Percentiles rank a stretch among this genome's conserved stretches.
Evolutionary conservation across 1,140 invertebrate genomes (phyloP).

Genomic region (Scaptomyza pallida): DNA sequence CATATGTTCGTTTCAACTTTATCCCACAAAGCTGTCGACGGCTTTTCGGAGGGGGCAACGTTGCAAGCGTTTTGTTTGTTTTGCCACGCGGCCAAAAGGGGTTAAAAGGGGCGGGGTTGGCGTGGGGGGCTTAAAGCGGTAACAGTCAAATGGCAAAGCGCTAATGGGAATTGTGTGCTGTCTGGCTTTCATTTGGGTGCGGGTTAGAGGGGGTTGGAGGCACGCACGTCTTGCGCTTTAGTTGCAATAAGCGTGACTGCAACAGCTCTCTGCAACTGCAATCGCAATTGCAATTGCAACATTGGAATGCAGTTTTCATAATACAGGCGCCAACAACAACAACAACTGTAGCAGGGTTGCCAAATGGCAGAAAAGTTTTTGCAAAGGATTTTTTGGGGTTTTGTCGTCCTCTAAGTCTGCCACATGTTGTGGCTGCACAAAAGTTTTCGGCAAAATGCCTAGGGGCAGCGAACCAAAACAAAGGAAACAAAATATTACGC

Average conservation of each 20-base stretch:
- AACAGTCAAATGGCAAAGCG: constrained; percentile 56
- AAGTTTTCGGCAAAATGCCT: constrained; percentile 45
- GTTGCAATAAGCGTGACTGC: constrained; percentile 59
- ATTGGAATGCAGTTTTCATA: constrained; percentile 62
- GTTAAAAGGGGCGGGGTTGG: no score
- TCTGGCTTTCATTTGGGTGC: constrained; percentile 41
- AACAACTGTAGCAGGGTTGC: constrained; percentile 30
- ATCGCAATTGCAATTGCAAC: constrained; percentile 30
- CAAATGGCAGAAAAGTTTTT: constrained; percentile 52
- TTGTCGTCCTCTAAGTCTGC: constrained; percentile 47
- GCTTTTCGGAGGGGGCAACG: constrained; percentile 6
- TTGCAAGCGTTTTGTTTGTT: constrained; percentile 2
- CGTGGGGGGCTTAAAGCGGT: not conserved
- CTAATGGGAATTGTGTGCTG: constrained; percentile 78
- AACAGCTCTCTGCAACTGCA: constrained; percentile 6
- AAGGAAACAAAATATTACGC: constrained; percentile 62
- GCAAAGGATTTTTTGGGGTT: not conserved
- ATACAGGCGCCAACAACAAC: constrained; percentile 35
- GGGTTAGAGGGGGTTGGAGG: no score
- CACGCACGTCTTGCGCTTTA: constrained; percentile 72
- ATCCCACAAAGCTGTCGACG: constrained; percentile 66
- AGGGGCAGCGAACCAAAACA: not conserved
- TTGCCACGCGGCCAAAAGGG: not conserved
- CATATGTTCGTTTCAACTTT: constrained; percentile 77
- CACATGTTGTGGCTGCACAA: constrained; percentile 65